Base-by-base conservation (phyloP, 2,888 invertebrate genomes). In the Psylliodes chrysocephalus region DNA sequence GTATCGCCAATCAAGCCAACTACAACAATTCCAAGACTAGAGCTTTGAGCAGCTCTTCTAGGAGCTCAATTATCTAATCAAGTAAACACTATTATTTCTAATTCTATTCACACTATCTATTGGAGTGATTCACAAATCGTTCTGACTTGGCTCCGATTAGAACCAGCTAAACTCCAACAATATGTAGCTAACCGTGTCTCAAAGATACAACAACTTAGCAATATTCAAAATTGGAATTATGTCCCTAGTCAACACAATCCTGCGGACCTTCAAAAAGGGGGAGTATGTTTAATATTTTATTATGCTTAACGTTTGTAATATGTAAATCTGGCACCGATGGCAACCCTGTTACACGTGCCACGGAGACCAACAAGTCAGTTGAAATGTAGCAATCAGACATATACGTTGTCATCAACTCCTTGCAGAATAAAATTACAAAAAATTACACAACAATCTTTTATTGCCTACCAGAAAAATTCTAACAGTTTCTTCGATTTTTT, bases 111-210 rank as follows among this genome's bases (percentile, higher is more conserved):
- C 12, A 25, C 15, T 8, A 14, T 14, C 15, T 57, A 18, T 15
- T 57, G 35, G 46, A 30, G 33, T n/a, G 47, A 59, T 17, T 59
- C 57, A 3, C 35, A 46, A 33, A 28, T 59, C 10, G 38, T 38
- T 0, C 22, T 59, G 18, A n/a, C 18, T 17, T 57, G 57, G 47
- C 12, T 57, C n/a, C 15, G 8, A 4, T 30, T 19, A 12, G 47
- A 57, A 17, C 19, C 57, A 17, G 12, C 8, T 19, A 1, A 33
- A 10, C n/a, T 18, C 47, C 25, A 57, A 12, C 15, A 14, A 19
- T 59, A 38, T 40, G 38, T 49, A 28, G 19, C 55, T 25, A 55
- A 55, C 18, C 10, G 55, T 6, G 15, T 55, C 6, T 12, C 30
- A 2, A 17, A 59, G 14, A 59, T 59, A 12, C 47, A 49, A n/a